Evolutionary conservation across 35 echinoderm and acorn worm species (phyloP), one percentile per base, ranked within the genome.

Genomic region (Antedon bifida): DNA sequence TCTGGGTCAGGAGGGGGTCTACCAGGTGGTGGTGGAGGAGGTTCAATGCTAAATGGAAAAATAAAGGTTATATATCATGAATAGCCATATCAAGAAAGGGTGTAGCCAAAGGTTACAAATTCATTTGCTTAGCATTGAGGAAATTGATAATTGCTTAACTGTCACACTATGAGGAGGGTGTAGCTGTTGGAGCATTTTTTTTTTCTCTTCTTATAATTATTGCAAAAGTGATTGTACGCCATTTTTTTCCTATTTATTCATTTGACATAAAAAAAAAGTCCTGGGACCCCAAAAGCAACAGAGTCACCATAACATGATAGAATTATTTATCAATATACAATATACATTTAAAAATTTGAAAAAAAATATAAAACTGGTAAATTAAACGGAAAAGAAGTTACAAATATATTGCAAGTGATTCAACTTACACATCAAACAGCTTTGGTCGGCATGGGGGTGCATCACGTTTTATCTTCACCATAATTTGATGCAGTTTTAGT

Each of bases 1-100:
- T 85, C 29, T 0, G 89, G 56, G 14, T 91, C 84, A 78, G 89
- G 86, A 3, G 79, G 36, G 36, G 36, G 78, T 17, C 80, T 77
- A 30, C 89, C 55, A 64, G 13, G 12, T 29, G 79, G 76, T 31
- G 81, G 79, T 29, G 87, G 44, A 3, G 86, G 75, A 13, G 75
- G 79, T 32, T 89, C 81, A 64, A 64, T 64, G 19, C 51, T 64
- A 35, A 51, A 74, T 36, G 34, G 13, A 11, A 87, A 74, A 77
- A 85, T 13, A 77, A 85, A 78, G 16, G 39, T 28, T 19, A 34
- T 39, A 0, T 29, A 29, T 81, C 36, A 81, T 79, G 1, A 31
- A 3, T 79, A 29, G 11, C 17, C 30, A 82, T 56, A 76, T 81
- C 91, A 42, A 42, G 14, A 7, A 42, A 42, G 14, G 14, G 38